These are phyloP conservation scores for Phalacrocorax carbo DNA, from an alignment of 2,113 vertebrate genomes.

Conservation along the genomic window DNA sequence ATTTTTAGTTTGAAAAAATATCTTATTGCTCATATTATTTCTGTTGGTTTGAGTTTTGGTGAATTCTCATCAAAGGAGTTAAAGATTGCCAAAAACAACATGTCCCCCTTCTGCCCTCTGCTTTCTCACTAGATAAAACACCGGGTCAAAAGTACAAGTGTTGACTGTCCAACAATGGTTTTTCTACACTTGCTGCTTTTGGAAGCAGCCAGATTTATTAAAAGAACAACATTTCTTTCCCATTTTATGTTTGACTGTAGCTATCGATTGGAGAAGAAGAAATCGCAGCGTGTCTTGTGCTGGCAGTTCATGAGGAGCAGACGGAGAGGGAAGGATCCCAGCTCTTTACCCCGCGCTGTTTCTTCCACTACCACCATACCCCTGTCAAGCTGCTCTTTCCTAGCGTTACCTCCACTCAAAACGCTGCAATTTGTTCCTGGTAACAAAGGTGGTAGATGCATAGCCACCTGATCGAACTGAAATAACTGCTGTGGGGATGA, in stretches of 20 bases:
- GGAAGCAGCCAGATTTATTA: background rate
- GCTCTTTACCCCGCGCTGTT: accelerated
- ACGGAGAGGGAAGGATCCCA: accelerated
- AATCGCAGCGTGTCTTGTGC: accelerated
- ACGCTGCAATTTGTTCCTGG: accelerated
- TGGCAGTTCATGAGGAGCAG: accelerated
- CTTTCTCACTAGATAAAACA: background rate
- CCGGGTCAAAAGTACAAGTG: background rate
- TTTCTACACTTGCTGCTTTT: background rate
- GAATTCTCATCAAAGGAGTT: background rate
- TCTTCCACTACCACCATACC: background rate
- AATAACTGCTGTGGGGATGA: background rate
- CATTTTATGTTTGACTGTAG: background rate
- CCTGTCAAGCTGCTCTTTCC: background rate
- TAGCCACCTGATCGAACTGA: background rate
- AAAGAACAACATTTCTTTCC: background rate
- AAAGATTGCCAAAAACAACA: background rate
- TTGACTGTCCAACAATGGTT: background rate
- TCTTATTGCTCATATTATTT: background rate
- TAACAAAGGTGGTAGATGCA: accelerated
- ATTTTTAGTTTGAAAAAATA: background rate
- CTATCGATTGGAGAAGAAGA: background rate
- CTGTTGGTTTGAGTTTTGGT: background rate
- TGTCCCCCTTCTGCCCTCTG: background rate
- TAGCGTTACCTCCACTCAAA: background rate